phyloP scores from a whole-genome alignment of 1,140 invertebrate genomes.

The Bombus polaris region DNA sequence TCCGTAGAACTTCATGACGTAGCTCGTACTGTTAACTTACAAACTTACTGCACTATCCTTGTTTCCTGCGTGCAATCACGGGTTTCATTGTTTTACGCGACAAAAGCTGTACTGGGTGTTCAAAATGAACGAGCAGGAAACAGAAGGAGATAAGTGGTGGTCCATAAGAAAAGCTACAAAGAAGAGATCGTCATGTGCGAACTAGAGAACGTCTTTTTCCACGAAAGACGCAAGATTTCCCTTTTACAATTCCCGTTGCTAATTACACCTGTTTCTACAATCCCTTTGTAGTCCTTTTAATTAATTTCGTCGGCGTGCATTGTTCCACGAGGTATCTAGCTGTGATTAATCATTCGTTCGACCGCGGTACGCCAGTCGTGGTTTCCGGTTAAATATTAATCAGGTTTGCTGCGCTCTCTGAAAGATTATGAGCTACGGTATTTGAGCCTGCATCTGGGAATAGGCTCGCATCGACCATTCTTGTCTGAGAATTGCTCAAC shows the following conservation, averaged over 20 bases:
- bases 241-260: not conserved
- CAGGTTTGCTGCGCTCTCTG: not conserved
- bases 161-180: not conserved
- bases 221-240: not conserved
- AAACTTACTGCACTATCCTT: not conserved
- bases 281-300: conserved; percentile 41
- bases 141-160: too few species aligned
- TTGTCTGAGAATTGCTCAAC: not conserved
- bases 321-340: conserved; percentile 10
- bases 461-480: not conserved
- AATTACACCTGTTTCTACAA: conserved; percentile 35
- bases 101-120: not conserved
- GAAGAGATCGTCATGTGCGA: not conserved
- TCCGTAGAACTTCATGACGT: not conserved
- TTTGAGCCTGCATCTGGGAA: not conserved
- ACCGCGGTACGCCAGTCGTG: not conserved
- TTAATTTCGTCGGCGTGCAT: conserved; percentile 34
- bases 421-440: conserved; percentile 19
- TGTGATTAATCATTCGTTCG: conserved; percentile 39
- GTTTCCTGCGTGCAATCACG: not conserved
- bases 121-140: too few species aligned
- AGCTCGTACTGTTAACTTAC: not conserved
- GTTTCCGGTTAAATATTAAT: conserved; percentile 48
- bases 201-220: not conserved
- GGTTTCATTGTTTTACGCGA: conserved; percentile 7